phyloP scores from a whole-genome alignment of 2,888 invertebrate genomes.

The Lasioglossum villosulum region DNA sequence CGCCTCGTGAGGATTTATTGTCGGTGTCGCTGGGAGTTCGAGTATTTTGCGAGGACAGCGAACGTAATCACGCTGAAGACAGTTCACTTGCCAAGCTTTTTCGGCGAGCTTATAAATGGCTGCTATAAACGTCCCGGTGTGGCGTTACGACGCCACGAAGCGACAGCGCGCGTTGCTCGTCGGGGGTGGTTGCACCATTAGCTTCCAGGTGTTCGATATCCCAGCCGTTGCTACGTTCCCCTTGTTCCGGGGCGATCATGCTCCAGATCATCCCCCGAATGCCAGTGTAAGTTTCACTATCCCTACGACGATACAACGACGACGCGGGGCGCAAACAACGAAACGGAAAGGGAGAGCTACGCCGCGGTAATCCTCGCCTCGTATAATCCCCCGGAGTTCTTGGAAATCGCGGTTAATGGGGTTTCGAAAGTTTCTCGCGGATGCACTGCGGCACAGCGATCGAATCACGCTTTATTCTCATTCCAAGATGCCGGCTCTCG shows the following conservation, averaged over 20 bases:
- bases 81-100: conserved; percentile 59
- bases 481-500: conserved; percentile 16
- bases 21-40: background rate
- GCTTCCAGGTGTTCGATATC: conserved; percentile 81
- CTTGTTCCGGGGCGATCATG: conserved; percentile 73
- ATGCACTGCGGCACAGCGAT: conserved; percentile 19
- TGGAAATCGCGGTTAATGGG: conserved; percentile 64
- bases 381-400: conserved; percentile 64
- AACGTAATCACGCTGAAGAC: conserved; percentile 43
- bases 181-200: conserved; percentile 74
- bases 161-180: conserved; percentile 42
- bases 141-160: conserved; percentile 71
- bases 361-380: conserved; percentile 53
- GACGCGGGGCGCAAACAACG: background rate
- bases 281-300: conserved; percentile 66
- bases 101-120: conserved; percentile 73
- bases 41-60: conserved; percentile 8
- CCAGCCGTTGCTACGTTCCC: conserved; percentile 72
- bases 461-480: conserved; percentile 22
- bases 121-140: conserved; percentile 66
- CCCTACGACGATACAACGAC: conserved; percentile 13
- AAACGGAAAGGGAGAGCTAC: conserved; percentile 20
- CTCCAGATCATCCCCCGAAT: conserved; percentile 74
- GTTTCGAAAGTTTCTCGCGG: conserved; percentile 51
- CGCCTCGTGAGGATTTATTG: conserved; percentile 35